Conservation (phyloP, 2,888 invertebrate species). For the Microctonus hyperodae region DNA sequence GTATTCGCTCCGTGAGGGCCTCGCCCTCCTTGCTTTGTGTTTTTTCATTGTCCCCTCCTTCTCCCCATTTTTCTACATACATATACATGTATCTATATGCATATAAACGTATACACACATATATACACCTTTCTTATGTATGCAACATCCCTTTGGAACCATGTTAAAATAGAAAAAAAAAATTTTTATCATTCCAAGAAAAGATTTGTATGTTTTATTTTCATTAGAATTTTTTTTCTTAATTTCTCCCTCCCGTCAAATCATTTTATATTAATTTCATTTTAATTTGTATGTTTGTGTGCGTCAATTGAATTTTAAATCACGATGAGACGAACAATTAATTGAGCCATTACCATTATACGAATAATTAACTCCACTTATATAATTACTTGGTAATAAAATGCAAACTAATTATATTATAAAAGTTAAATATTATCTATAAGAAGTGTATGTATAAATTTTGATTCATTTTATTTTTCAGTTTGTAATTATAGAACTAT, state of each 20-base stretch:
- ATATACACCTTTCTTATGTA: background rate
- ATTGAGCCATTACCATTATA: conserved; percentile 9
- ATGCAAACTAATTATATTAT: conserved; percentile 17
- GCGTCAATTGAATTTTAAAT: conserved; percentile 6
- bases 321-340: conserved; percentile 2
- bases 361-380: conserved; percentile 4
- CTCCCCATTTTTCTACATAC: conserved; percentile 16
- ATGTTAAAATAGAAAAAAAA: conserved; percentile 19
- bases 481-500: background rate
- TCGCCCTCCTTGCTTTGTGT: conserved; percentile 45
- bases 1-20: conserved; percentile 47
- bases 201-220: conserved; percentile 17
- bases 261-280: background rate
- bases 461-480: background rate
- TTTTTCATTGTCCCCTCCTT: conserved; percentile 36
- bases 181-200: conserved; percentile 6
- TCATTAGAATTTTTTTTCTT: background rate
- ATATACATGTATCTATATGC: background rate
- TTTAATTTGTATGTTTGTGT: background rate
- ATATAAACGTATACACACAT: background rate
- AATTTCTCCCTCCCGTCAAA: background rate
- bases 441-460: background rate
- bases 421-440: background rate
- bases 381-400: conserved; percentile 7
- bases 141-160: conserved; percentile 28